Conservation (phyloP, 2,888 invertebrate genomes). For the Furcula furcula region DNA sequence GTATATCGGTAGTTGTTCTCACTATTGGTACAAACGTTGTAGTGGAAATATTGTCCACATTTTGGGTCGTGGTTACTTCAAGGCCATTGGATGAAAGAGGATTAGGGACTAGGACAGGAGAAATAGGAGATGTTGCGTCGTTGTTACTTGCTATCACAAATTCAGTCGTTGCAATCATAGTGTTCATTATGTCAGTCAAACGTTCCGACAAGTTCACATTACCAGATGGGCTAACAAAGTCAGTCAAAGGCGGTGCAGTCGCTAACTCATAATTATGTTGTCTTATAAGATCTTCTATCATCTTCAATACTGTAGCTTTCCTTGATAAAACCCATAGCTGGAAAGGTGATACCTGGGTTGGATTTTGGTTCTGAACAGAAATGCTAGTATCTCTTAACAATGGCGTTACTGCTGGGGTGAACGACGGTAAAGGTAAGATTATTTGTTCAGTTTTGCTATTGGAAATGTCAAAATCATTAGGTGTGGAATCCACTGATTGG, state of each 20-base stretch:
- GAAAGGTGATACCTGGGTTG: constrained; percentile 56
- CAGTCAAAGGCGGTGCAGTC: constrained; percentile 54
- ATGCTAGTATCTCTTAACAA: constrained; percentile 36
- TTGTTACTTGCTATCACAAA: constrained; percentile 25
- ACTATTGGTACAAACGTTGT: constrained; percentile 21
- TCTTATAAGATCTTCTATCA: constrained; percentile 74
- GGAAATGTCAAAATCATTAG: constrained; percentile 26
- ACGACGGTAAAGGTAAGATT: constrained; percentile 25
- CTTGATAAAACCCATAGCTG: constrained; percentile 73
- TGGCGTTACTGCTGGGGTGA: constrained; percentile 29
- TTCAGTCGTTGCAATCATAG: constrained; percentile 57
- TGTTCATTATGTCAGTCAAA: constrained; percentile 63
- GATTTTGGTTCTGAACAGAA: constrained; percentile 36
- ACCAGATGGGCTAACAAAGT: constrained; percentile 46
- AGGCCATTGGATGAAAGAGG: constrained; percentile 23
- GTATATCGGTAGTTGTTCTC: constrained; percentile 3
- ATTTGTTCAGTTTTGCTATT: constrained; percentile 21
- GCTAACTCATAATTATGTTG: constrained; percentile 70
- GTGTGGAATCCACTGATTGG: constrained; percentile 46
- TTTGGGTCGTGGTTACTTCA: constrained; percentile 30
- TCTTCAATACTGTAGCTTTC: constrained; percentile 72
- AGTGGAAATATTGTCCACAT: constrained; percentile 24
- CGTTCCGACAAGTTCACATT: constrained; percentile 57
- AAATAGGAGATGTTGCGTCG: constrained; percentile 35
- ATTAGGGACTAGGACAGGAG: constrained; percentile 31